Evolutionary conservation across 2,888 invertebrate genomes (phyloP), one percentile per base, ranked within the genome.

Genomic region (Aspidiotus rigidus): DNA sequence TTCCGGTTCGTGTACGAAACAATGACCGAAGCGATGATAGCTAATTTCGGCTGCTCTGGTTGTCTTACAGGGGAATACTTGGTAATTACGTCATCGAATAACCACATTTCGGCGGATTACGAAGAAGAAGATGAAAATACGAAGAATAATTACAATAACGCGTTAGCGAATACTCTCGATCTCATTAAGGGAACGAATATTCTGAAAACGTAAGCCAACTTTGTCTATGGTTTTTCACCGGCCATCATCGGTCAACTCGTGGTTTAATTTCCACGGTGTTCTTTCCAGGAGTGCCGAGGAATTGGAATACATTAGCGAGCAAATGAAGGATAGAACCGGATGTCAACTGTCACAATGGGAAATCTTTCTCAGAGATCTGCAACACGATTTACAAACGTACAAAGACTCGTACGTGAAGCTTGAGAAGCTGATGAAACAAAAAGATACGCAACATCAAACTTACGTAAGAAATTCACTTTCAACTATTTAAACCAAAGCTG

Each of bases 301-400:
- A 41, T 16, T 69, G 41, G 69, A 69, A 56, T 62, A 42, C 41
- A 69, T 69, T 16, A 55, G 62, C 17, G 69, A 62, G 28, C 69
- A 62, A 42, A 57, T 69, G n/a, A 69, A 62, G 44, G 56, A 62
- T 56, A 53, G 62, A 9, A 9, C 61, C 15, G 40, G 54, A 41
- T 62, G 44, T 54, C 54, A 69, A 41, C 15, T 69, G 11, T 62
- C 62, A 9, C 69, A 56, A 9, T 69, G 69, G 69, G 69, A 69
- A 55, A 8, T 44, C 40, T 69, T 69, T 56, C 40, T 69, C 7
- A 62, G 41, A 62, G 69, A 62, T 62, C 54, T 69, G 39, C 54
- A 69, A n/a, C 55, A 69, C 15, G 69, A 69, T 69, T 62, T 69
- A 40, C 69, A 69, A 56, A 62, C 69, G 8, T 69, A 69, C 44